Conservation (phyloP, 2,797 vertebrate genomes). For the Melanotaenia boesemani region DNA sequence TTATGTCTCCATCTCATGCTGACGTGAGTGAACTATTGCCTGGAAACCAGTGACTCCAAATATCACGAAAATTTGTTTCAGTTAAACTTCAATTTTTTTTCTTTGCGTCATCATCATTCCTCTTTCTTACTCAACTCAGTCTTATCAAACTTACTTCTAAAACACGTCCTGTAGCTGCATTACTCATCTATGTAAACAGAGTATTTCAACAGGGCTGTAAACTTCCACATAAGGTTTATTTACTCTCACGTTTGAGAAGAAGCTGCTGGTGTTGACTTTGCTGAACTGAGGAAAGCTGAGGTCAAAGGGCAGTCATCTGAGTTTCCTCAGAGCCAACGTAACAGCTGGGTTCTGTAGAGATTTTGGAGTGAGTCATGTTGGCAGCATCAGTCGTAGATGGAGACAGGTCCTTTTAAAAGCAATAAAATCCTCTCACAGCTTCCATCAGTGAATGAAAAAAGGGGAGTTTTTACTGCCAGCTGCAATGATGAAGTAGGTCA, state of each 20-base stretch:
- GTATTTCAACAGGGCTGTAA: slow-evolving; percentile 28
- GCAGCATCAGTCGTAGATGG: slow-evolving; percentile 36
- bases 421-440: slow-evolving; percentile 17
- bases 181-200: slow-evolving; percentile 16
- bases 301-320: slow-evolving; percentile 30
- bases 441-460: slow-evolving; percentile 32
- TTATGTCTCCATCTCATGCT: slow-evolving; percentile 25
- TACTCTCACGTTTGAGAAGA: slow-evolving; percentile 28
- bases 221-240: slow-evolving; percentile 31
- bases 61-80: slow-evolving; percentile 49
- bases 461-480: slow-evolving; percentile 22
- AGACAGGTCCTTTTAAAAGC: slow-evolving; percentile 27
- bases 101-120: slow-evolving; percentile 33
- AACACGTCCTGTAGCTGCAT: not conserved
- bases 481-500: slow-evolving; percentile 30
- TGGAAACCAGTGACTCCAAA: slow-evolving; percentile 66
- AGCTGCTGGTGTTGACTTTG: slow-evolving; percentile 21
- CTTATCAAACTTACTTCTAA: not conserved
- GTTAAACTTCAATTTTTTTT: slow-evolving; percentile 53
- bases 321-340: slow-evolving; percentile 37
- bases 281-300: slow-evolving; percentile 11
- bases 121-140: slow-evolving; percentile 24
- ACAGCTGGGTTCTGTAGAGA: slow-evolving; percentile 47
- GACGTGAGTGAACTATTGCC: slow-evolving; percentile 47
- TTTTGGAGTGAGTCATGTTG: slow-evolving; percentile 31